A percentile compares a stretch with the other conserved stretches of the same genome.
These are phyloP conservation scores for Anoplius nigerrimus DNA, from an alignment of 2,888 invertebrate species.

Conservation along the genomic window DNA sequence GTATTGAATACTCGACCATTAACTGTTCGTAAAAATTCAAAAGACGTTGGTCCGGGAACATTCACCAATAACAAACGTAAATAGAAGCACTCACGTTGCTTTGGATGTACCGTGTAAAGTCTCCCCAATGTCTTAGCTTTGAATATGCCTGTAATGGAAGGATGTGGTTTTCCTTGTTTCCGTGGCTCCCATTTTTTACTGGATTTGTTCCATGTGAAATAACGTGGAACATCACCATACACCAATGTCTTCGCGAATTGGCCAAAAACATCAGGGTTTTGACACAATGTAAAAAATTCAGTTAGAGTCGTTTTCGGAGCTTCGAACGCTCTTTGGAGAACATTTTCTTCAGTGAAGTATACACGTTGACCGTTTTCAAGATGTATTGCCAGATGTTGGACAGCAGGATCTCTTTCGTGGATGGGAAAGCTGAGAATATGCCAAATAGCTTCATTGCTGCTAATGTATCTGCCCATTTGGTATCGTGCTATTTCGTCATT, in stretches of 20 bases:
- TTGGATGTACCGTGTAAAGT: conserved; percentile 18
- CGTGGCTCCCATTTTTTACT: neutral
- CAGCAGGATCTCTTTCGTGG: conserved; percentile 61
- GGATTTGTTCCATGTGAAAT: conserved; percentile 25
- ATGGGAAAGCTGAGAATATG: conserved; percentile 39
- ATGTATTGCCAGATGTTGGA: conserved; percentile 56
- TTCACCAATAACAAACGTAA: neutral
- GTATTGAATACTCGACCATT: neutral
- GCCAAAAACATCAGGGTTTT: conserved; percentile 44
- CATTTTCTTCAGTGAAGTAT: conserved; percentile 23
- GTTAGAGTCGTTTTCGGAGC: conserved; percentile 44
- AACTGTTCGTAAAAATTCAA: neutral
- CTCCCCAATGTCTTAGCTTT: neutral
- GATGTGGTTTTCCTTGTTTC: neutral
- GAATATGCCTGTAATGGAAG: neutral
- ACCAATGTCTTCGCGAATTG: conserved; percentile 66
- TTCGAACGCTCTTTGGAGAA: neutral
- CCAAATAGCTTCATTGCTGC: conserved; percentile 61
- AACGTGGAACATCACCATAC: conserved; percentile 36
- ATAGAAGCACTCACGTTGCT: conserved; percentile 12
- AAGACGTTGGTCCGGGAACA: conserved; percentile 6
- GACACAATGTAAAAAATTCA: conserved; percentile 65
- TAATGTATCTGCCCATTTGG: conserved; percentile 59
- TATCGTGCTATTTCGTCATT: conserved; percentile 52
- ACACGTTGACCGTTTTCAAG: conserved; percentile 59